Evolutionary conservation across 1,140 invertebrate species (phyloP), one percentile per base, ranked within the genome.

Genomic region (Bombus waltoni): DNA sequence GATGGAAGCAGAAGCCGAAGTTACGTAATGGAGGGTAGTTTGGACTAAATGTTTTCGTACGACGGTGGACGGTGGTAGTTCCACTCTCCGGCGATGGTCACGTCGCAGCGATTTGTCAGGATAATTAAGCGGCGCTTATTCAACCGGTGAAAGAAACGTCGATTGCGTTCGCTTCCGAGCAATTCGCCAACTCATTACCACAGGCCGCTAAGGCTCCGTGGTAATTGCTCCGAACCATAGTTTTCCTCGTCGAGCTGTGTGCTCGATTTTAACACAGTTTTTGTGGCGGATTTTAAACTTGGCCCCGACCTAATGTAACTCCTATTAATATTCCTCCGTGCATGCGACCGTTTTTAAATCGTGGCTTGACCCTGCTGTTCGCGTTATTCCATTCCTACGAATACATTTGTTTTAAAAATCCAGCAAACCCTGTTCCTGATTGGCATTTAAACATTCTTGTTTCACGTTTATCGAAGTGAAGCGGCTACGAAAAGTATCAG

Each of bases 71-170:
- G 74, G 1, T 42, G 22, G 38, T n/a, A 57, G 38, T 32, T 78
- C 57, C 32, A 25, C 35, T 38, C 42, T 18, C 9, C 1, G 10
- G 57, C 35, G 59, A 40, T 78, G 57, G 75, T 78, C 75, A 76
- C 74, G 74, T 76, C 74, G 74, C 47, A 13, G 75, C 75, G 75
- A 78, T 62, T 78, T 66, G 38, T 78, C 75, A 62, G 75, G 75
- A 78, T 78, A 78, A 78, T 78, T 78, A 78, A 78, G 38, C 59
- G 75, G 15, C 75, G 59, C n/a, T 78, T 78, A 78, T 65, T 78
- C 75, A 40, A 62, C 35, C 25, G 57, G 9, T 38, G 75, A 78
- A 78, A 78, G 75, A 78, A 78, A 78, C 53, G 75, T 78, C 75
- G 75, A 78, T 78, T 65, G 70, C 38, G 57, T 78, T 78, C 38